phyloP scores from a whole-genome alignment of 2,888 invertebrate genomes.

The Platerodrilus igneus region DNA sequence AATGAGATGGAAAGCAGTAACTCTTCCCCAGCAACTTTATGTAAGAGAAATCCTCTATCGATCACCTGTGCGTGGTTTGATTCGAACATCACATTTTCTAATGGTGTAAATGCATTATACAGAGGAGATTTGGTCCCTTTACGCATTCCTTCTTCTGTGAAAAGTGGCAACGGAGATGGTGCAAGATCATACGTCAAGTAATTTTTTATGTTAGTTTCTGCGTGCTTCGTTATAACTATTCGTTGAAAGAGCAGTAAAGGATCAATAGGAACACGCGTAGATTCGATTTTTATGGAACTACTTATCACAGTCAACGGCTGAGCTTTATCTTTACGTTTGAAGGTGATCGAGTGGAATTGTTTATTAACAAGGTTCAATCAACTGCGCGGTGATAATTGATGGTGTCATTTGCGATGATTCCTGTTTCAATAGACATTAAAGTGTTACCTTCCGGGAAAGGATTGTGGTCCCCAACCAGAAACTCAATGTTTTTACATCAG shows the following conservation, averaged over 20 bases:
- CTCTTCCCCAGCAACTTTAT: constrained; percentile 1
- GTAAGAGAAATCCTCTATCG: constrained; percentile 2
- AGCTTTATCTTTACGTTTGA: constrained; percentile 1
- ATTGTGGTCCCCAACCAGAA: constrained; percentile 6
- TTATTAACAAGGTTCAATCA: neutral
- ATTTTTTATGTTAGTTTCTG: too few relatives aligned
- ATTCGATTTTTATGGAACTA: neutral
- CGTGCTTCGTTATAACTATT: constrained; percentile 2
- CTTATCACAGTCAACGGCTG: neutral
- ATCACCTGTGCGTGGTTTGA: too few relatives aligned
- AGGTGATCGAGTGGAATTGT: neutral
- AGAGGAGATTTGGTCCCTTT: neutral
- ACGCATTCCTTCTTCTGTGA: too few relatives aligned
- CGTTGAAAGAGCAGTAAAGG: constrained; percentile 4
- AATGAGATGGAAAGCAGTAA: constrained; percentile 1
- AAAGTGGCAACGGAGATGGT: too few relatives aligned
- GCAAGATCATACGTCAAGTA: too few relatives aligned
- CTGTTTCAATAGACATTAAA: constrained; percentile 2
- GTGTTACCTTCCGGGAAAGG: neutral
- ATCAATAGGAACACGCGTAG: neutral
- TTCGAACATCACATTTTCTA: too few relatives aligned
- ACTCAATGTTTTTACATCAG: constrained; percentile 6
- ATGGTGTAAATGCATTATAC: neutral
- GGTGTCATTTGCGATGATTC: neutral
- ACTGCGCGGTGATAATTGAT: constrained; percentile 1